Percentiles rank a stretch among this genome's conserved stretches.
These are phyloP conservation scores for Balaenoptera acutorostrata DNA, from an alignment of 2,113 vertebrate species.

Conservation along the genomic window DNA sequence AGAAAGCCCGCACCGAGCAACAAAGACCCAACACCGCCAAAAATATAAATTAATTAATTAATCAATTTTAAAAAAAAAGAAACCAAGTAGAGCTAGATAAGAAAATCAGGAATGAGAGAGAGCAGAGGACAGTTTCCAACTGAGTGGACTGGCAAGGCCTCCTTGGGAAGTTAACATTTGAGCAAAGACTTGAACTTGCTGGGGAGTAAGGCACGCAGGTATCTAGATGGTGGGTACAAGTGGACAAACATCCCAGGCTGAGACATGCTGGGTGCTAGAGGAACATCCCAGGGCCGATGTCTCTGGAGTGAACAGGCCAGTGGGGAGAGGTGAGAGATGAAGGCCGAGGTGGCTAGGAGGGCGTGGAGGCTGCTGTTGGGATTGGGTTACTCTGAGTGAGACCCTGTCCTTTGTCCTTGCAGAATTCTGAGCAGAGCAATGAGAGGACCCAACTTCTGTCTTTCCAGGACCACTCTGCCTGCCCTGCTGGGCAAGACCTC, in stretches of 20 bases:
- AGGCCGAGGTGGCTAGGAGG: accelerated
- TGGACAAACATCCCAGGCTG: accelerated
- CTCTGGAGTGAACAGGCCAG: not conserved
- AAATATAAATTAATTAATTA: too few relatives aligned
- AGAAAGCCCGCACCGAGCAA: too few relatives aligned
- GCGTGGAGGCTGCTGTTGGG: accelerated
- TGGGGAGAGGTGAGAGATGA: accelerated
- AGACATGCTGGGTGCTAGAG: accelerated
- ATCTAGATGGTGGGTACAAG: accelerated
- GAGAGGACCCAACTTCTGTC: accelerated
- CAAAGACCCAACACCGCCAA: too few relatives aligned
- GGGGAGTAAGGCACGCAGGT: accelerated
- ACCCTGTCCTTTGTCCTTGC: accelerated
- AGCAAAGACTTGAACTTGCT: not conserved
- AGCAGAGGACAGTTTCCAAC: accelerated
- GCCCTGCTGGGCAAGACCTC: not conserved
- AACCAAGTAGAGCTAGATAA: not conserved
- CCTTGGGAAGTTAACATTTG: not conserved
- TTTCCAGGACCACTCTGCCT: too few relatives aligned
- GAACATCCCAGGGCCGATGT: accelerated
- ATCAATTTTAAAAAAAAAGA: too few relatives aligned
- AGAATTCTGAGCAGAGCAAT: not conserved
- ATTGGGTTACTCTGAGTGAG: accelerated
- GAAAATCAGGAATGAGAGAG: accelerated
- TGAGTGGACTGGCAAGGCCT: accelerated